Base-by-base conservation (phyloP, 2,888 invertebrate species). In the Athetis lepigone region DNA sequence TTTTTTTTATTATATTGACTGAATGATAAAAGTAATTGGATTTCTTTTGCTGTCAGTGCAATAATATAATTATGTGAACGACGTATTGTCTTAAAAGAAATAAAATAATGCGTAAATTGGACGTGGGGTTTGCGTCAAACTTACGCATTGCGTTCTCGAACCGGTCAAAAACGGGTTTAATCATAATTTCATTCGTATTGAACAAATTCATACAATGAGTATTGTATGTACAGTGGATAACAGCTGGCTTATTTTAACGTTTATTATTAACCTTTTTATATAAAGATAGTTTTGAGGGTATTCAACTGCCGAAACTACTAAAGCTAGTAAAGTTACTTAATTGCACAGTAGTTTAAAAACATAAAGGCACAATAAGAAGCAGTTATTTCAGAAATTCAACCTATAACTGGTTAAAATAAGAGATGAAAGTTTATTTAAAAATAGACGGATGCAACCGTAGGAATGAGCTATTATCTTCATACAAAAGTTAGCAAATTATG, bases 21-120 rank as follows among this genome's bases (percentile, higher is more conserved):
- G 49, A 56, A 40, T 42, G 37, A 68, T 74, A 70, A 39, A n/a
- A 4, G 18, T 70, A 63, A 52, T 29, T 71, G 27, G 55, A 40
- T 52, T 56, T 70, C 23, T 70, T 71, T 56, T 27, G 55, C 42
- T 62, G 71, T 50, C 70, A 40, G 33, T 56, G 64, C 43, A 56
- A 47, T 75, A 70, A 70, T 70, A 62, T 70, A 75, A 70, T 75
- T 50, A 62, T 27, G 21, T 43, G 51, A 52, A 50, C 40, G 40
- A 7, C 40, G 27, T 13, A 43, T 29, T 55, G 37, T 33, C 16
- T 52, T 43, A 49, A 52, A 70, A 75, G 13, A 70, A 75, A 54
- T 46, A 50, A 68, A 61, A 61, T 55, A 43, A 54, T 27, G 42
- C 51, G 60, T 42, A 42, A 68, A 68, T 74, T 74, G 59, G 74